Percentiles rank a stretch among this genome's conserved stretches.
phyloP scores from a whole-genome alignment of 2,888 invertebrate genomes.

The Tipula unca region DNA sequence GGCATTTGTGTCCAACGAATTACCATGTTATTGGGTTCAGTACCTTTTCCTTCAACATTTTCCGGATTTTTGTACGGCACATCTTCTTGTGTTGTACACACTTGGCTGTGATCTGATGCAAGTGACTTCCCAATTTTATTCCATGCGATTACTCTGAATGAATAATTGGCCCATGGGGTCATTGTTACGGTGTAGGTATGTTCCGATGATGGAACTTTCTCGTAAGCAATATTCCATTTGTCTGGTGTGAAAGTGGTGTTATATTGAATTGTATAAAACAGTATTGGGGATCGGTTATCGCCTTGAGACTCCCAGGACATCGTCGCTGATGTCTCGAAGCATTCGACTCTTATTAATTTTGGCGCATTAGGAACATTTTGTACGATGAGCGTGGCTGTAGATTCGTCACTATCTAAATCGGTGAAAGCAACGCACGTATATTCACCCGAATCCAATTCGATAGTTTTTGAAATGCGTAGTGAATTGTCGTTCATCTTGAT shows the following conservation, averaged over 20 bases:
- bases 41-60: constrained; percentile 83
- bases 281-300: constrained; percentile 90
- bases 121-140: constrained; percentile 87
- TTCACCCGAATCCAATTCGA: constrained; percentile 86
- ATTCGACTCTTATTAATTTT: constrained; percentile 54
- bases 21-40: too few species aligned
- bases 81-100: constrained; percentile 79
- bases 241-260: constrained; percentile 86
- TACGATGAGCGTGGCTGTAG: constrained; percentile 83
- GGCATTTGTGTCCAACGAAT: constrained; percentile 96
- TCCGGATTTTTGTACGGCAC: constrained; percentile 82
- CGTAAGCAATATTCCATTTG: constrained; percentile 75
- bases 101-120: constrained; percentile 74
- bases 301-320: constrained; percentile 85
- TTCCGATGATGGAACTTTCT: constrained; percentile 67
- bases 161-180: constrained; percentile 93
- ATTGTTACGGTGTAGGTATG: constrained; percentile 58
- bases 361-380: constrained; percentile 94
- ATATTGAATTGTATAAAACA: constrained; percentile 81
- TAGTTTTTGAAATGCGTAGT: constrained; percentile 87
- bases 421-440: constrained; percentile 94
- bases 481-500: constrained; percentile 84
- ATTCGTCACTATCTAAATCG: constrained; percentile 73
- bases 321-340: constrained; percentile 61
- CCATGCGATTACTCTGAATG: constrained; percentile 76